Conservation (phyloP, 2,888 invertebrate species). For the Erebia aethiops region DNA sequence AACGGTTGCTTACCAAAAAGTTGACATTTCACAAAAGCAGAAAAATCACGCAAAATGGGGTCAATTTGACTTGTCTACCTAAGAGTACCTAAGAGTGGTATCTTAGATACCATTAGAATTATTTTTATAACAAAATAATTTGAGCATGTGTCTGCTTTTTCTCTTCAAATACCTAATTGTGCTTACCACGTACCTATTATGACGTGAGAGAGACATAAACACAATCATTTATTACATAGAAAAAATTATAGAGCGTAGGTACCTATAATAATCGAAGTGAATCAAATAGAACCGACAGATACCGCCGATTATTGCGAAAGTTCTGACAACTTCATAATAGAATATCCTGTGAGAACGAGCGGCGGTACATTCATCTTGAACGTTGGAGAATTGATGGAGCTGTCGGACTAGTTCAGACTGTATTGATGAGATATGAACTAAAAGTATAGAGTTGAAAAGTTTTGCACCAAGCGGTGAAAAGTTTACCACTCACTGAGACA, state of each 20-base stretch:
- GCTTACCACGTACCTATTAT: no score
- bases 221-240: neutral
- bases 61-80: no score
- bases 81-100: no score
- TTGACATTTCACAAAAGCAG: no score
- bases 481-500: neutral
- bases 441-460: conserved; percentile 10
- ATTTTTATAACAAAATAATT: no score
- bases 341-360: conserved; percentile 16
- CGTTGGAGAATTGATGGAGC: conserved; percentile 19
- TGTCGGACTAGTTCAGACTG: conserved; percentile 20
- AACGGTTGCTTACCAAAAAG: no score
- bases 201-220: no score
- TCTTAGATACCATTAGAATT: no score
- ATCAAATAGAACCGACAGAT: conserved; percentile 8
- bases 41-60: no score
- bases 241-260: neutral
- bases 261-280: neutral
- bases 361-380: conserved; percentile 15
- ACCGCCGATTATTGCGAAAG: conserved; percentile 16
- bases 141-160: no score
- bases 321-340: conserved; percentile 18
- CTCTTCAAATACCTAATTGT: no score
- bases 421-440: conserved; percentile 25
- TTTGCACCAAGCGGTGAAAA: conserved; percentile 5